A percentile compares a stretch with the other conserved stretches of the same genome.
Conservation (phyloP, 2,113 vertebrate genomes). For the Acanthochromis polyacanthus region DNA sequence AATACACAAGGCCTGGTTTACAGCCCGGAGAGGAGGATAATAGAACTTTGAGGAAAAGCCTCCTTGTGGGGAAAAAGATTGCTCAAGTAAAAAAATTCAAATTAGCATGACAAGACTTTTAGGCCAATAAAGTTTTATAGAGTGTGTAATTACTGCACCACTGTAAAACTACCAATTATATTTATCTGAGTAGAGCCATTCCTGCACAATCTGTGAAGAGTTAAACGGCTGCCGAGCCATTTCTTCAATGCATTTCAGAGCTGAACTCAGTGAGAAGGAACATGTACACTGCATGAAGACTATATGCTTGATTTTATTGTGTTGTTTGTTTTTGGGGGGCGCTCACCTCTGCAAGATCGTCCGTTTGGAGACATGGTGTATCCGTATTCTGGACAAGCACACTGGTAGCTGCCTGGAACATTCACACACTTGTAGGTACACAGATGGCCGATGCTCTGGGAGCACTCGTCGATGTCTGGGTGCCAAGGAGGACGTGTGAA, state of each 20-base stretch:
- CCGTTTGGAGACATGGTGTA: conserved; percentile 92
- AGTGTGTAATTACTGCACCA: conserved; percentile 52
- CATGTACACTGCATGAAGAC: not conserved
- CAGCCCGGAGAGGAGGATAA: conserved; percentile 12
- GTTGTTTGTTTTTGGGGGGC: not conserved
- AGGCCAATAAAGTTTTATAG: conserved; percentile 58
- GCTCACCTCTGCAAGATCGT: conserved; percentile 91
- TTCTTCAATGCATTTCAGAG: conserved; percentile 31
- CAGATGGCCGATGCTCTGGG: conserved; percentile 89
- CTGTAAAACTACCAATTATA: conserved; percentile 57
- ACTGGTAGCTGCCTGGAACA: conserved; percentile 92
- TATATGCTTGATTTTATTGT: not conserved
- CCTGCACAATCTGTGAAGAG: conserved; percentile 16
- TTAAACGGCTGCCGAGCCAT: conserved; percentile 21
- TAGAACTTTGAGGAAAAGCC: conserved; percentile 12
- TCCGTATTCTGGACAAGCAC: conserved; percentile 92
- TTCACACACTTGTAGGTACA: conserved; percentile 95
- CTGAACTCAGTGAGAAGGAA: not conserved
- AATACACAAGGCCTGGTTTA: conserved; percentile 27
- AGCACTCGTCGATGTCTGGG: conserved; percentile 94
- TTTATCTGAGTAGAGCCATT: conserved; percentile 53
- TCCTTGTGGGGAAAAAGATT: conserved; percentile 3
- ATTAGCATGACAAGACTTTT: conserved; percentile 51
- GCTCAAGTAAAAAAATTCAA: conserved; percentile 32
- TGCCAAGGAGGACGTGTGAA: not conserved